phyloP scores from a whole-genome alignment of 64 coral and sea anemone species.

The Catalaphyllia jardinei region DNA sequence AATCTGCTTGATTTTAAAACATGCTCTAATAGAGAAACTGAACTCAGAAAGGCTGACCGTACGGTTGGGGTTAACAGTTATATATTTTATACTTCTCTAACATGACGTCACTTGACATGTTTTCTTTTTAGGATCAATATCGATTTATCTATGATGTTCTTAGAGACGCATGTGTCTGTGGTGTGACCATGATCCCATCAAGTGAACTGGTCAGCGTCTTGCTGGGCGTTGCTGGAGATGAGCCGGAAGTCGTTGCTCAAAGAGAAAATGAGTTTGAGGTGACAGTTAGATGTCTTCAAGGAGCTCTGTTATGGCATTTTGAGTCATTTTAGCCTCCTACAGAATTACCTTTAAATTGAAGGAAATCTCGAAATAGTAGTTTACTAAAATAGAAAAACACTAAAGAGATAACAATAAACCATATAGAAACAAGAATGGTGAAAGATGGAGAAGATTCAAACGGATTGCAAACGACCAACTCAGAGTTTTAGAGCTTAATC shows the following conservation, averaged over 20 bases:
- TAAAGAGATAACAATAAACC: too few relatives aligned
- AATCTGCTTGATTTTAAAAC: too few relatives aligned
- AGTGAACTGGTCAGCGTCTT: slow-evolving; percentile 67
- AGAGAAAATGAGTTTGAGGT: slow-evolving; percentile 70
- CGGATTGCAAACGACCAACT: too few relatives aligned
- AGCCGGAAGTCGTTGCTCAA: slow-evolving; percentile 53
- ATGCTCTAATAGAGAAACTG: background rate
- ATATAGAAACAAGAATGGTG: too few relatives aligned
- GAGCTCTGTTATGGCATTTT: background rate
- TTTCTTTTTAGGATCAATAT: slow-evolving; percentile 78
- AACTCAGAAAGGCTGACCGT: too few relatives aligned
- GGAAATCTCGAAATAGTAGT: too few relatives aligned
- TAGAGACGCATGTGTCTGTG: slow-evolving; percentile 83
- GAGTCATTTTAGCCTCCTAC: too few relatives aligned
- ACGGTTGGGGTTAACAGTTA: too few relatives aligned
- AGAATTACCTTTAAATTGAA: too few relatives aligned
- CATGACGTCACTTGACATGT: background rate
- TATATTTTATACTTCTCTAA: background rate
- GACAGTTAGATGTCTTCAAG: background rate
- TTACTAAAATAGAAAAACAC: too few relatives aligned
- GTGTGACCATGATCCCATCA: slow-evolving; percentile 76
- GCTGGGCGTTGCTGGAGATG: slow-evolving; percentile 36
- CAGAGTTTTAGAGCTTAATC: too few relatives aligned
- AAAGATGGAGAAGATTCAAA: too few relatives aligned
- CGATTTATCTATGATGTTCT: slow-evolving; percentile 87